A percentile compares a stretch with the other conserved stretches of the same genome.
phyloP scores from a whole-genome alignment of 2,113 vertebrate species.

The Neopipo cinnamomea region DNA sequence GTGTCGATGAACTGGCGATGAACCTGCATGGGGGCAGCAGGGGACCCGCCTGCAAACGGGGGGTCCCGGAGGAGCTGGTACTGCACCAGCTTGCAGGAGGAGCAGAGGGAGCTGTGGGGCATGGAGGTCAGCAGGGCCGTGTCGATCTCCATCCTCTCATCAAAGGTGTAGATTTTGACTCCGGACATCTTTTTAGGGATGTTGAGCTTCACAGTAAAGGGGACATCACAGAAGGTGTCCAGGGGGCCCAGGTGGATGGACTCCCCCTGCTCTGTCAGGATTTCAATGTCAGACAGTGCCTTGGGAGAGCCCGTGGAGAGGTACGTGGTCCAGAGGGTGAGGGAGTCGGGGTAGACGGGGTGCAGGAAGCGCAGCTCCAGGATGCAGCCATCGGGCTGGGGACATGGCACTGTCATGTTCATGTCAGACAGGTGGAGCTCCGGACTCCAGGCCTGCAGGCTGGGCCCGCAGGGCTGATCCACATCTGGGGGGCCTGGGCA shows the following conservation, averaged over 20 bases:
- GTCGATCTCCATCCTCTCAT: constrained; percentile 94
- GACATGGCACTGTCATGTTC: constrained; percentile 91
- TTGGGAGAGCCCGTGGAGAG: constrained; percentile 79
- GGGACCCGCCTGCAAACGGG: constrained; percentile 71
- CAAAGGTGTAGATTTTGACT: constrained; percentile 89
- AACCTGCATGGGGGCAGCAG: constrained; percentile 41
- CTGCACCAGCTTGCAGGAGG: constrained; percentile 78
- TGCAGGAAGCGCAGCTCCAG: constrained; percentile 86
- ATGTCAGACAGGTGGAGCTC: constrained; percentile 91
- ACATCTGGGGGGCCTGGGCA: constrained; percentile 90
- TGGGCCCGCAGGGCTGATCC: constrained; percentile 91
- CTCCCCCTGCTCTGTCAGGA: constrained; percentile 80
- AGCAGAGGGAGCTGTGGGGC: constrained; percentile 81
- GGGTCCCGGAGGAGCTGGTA: constrained; percentile 85
- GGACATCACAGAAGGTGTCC: constrained; percentile 88
- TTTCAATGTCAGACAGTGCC: constrained; percentile 80
- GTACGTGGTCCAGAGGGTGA: constrained; percentile 93
- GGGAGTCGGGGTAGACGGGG: constrained; percentile 78
- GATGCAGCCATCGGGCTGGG: constrained; percentile 85
- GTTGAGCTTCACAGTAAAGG: constrained; percentile 85
- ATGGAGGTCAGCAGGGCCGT: constrained; percentile 86
- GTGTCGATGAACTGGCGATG: constrained; percentile 81
- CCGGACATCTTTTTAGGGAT: constrained; percentile 77
- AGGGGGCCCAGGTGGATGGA: constrained; percentile 84
- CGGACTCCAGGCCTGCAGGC: constrained; percentile 94